Percentiles rank a stretch among this genome's conserved stretches.
These are phyloP conservation scores for Tachycineta bicolor DNA, from an alignment of 2,113 vertebrate genomes.

Conservation along the genomic window DNA sequence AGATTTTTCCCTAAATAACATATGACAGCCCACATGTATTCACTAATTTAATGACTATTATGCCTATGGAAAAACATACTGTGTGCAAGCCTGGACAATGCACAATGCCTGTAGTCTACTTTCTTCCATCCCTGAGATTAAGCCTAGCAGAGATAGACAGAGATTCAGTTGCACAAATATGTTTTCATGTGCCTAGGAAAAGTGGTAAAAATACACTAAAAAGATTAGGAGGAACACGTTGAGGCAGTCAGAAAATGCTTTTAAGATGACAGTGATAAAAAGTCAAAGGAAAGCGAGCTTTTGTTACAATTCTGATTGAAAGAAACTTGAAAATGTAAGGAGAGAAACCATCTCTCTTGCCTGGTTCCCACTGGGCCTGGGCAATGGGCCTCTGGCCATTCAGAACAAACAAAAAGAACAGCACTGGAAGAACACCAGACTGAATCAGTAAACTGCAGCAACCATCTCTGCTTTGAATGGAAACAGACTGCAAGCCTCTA, in stretches of 20 bases:
- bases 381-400: background rate
- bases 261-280: background rate
- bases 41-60: background rate
- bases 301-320: background rate
- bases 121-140: background rate
- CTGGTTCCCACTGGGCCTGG: background rate
- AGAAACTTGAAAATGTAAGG: background rate
- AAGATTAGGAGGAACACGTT: background rate
- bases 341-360: background rate
- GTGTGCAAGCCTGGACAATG: accelerated
- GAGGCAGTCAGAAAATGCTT: background rate
- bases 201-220: background rate
- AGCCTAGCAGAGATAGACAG: background rate
- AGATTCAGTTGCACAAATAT: background rate
- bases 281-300: background rate
- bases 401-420: background rate
- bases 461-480: background rate
- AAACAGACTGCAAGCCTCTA: background rate
- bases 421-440: background rate
- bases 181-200: background rate
- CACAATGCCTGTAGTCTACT: background rate
- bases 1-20: background rate
- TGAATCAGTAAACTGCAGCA: background rate
- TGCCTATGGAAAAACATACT: background rate
- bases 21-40: background rate